Evolutionary conservation across 2,113 vertebrate genomes (phyloP).

Genomic region (Butorides virescens): DNA sequence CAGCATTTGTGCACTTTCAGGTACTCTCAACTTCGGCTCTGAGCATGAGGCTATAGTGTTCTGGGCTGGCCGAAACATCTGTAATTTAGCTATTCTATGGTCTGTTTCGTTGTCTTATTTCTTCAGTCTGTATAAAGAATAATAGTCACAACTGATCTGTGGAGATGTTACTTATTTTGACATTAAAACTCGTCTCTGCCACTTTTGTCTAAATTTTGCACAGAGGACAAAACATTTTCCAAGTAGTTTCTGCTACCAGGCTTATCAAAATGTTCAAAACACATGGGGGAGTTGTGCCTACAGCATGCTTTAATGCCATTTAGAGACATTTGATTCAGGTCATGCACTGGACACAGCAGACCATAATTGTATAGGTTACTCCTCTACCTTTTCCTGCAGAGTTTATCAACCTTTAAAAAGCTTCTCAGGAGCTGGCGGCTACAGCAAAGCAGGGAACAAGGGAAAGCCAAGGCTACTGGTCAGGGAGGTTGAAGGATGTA

Average conservation of each 20-base stretch:
- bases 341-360: neutral
- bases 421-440: neutral
- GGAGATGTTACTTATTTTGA: neutral
- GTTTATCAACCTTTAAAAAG: neutral
- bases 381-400: neutral
- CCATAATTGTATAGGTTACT: neutral
- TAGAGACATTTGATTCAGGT: neutral
- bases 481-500: neutral
- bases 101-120: neutral
- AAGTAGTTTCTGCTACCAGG: neutral
- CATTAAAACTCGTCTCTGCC: accelerated
- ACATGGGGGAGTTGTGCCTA: neutral
- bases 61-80: neutral
- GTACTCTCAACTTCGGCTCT: neutral
- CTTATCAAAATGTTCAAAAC: neutral
- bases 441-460: neutral
- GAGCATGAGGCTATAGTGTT: neutral
- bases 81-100: neutral
- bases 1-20: neutral
- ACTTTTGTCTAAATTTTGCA: neutral
- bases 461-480: neutral
- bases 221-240: neutral
- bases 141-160: neutral
- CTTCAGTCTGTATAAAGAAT: neutral
- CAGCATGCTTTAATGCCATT: accelerated